These are phyloP conservation scores for Heteractis magnifica DNA, from an alignment of 92 coral and sea anemone genomes.

Conservation along the genomic window DNA sequence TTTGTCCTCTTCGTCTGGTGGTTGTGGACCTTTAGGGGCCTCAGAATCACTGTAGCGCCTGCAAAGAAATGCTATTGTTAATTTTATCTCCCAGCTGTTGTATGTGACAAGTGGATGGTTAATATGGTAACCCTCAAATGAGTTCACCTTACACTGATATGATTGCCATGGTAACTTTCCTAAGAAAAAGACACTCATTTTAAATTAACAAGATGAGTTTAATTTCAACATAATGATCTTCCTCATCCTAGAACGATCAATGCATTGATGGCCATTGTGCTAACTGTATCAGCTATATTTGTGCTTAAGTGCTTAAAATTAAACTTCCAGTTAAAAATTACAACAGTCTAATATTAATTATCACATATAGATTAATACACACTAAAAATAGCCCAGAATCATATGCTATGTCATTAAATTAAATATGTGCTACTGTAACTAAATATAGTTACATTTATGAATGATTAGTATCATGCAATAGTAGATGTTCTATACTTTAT, in stretches of 20 bases:
- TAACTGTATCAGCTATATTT: too few species aligned
- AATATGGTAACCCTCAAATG: background rate
- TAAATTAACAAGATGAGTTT: too few species aligned
- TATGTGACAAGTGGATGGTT: background rate
- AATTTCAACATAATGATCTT: background rate
- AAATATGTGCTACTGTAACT: too few species aligned
- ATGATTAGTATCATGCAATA: background rate
- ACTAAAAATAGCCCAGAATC: too few species aligned
- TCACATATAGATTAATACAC: background rate
- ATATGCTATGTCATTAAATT: too few species aligned
- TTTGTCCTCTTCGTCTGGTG: slow-evolving; percentile 55
- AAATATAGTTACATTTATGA: background rate
- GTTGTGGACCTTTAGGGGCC: slow-evolving; percentile 56
- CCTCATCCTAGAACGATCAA: background rate
- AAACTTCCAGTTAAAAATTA: too few species aligned
- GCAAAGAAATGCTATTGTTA: background rate
- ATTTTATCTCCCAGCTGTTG: too few species aligned
- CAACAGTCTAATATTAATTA: background rate
- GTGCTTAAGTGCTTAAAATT: too few species aligned
- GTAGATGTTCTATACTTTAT: too few species aligned
- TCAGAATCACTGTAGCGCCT: slow-evolving; percentile 59
- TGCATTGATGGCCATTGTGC: too few species aligned
- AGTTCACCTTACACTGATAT: background rate
- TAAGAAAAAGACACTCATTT: background rate
- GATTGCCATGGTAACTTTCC: background rate